Base-by-base conservation (phyloP, 2,797 vertebrate species). In the Loriculus beryllinus region DNA sequence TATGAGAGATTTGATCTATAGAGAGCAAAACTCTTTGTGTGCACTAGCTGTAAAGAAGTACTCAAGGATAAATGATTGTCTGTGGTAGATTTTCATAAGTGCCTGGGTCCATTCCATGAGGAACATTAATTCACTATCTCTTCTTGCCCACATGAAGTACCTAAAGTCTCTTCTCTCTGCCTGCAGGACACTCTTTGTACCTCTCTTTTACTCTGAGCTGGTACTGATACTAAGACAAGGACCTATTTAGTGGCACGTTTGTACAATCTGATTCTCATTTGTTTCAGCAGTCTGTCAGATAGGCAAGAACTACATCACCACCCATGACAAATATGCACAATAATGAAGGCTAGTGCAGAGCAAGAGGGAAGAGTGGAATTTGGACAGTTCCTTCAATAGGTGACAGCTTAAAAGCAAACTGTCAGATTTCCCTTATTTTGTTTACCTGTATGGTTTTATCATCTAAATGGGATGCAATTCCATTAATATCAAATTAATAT, bases 291-390 rank as follows among this genome's bases (percentile, higher is more conserved):
- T 11, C 29, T 25, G 5, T 31, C 14, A 37, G 6, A 35, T 6
- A 23, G 74, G 19, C 28, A 33, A 49, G 48, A 62, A 29, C 4
- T 14, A 3, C 9, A 4, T 64, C 23, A 14, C 25, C 49, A 4
- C 14, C 60, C 45, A 1, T 2, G 16, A 40, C 22, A 26, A 63
- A 18, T 1, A 3, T 11, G 26, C 20, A 13, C 33, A 6, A 5
- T 12, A 20, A 21, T 3, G 29, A 49, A 29, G 31, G 43, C 40
- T 23, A 5, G 17, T 1, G 21, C 5, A 35, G 40, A 42, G 40
- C 19, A 25, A 31, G 43, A 47, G 33, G 10, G n/a, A 8, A 8
- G 37, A 33, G 40, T 6, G 31, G 31, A 4, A 12, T 14, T 28
- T 25, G 69, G 33, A 31, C 23, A 12, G n/a, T 47, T 47, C 43